These are phyloP conservation scores for Platycheirus albimanus DNA, from an alignment of 2,888 invertebrate species.

Conservation along the genomic window DNA sequence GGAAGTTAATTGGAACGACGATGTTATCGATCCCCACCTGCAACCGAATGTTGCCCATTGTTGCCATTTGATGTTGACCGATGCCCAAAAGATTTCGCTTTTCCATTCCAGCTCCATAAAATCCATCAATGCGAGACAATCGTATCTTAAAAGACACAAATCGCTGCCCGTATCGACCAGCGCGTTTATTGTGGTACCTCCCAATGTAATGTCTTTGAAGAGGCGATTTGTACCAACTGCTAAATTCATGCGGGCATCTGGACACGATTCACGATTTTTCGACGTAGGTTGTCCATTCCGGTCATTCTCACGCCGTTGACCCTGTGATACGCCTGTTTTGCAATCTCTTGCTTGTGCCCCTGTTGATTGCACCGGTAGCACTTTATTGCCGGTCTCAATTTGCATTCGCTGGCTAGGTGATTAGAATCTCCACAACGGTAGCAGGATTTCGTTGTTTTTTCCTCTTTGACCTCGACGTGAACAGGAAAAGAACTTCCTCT, in stretches of 20 bases:
- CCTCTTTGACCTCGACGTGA: neutral
- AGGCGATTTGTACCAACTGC: neutral
- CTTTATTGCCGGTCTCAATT: neutral
- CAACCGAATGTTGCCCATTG: no score
- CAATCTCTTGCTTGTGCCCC: neutral
- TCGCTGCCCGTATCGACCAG: no score
- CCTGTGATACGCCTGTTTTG: no score
- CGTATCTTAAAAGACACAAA: neutral
- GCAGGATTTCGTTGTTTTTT: neutral
- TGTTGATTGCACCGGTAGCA: neutral
- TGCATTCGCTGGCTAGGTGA: neutral
- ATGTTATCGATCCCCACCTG: no score
- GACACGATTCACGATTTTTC: no score
- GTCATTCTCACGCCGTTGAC: no score
- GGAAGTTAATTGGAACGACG: no score
- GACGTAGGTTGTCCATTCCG: no score
- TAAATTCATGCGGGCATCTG: neutral
- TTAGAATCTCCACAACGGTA: neutral
- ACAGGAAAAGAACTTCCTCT: neutral
- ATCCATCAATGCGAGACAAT: no score
- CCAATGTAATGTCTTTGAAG: neutral
- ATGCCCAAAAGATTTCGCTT: no score
- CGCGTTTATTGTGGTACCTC: slow-evolving; percentile 1
- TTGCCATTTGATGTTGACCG: no score
- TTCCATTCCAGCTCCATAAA: no score